Conservation (phyloP, 2,888 invertebrate genomes). For the Hypercompe scribonia region DNA sequence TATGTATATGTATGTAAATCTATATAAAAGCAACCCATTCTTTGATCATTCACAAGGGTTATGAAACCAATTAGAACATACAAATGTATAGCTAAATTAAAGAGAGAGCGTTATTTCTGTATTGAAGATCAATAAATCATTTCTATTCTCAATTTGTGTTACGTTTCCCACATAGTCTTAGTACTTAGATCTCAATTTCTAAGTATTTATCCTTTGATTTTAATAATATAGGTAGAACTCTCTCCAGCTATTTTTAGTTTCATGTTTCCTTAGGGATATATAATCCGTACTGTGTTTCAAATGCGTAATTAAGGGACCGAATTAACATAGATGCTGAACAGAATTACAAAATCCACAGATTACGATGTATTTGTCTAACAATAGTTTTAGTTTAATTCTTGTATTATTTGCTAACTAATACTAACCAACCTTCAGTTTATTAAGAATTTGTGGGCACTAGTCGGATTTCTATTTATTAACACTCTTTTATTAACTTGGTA, state of each 20-base stretch:
- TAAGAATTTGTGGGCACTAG: not conserved
- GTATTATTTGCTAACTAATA: not conserved
- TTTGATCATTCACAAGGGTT: not conserved
- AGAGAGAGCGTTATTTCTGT: not conserved
- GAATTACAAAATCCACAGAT: conserved; percentile 1
- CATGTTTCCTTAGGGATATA: conserved; percentile 16
- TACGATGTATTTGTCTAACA: not conserved
- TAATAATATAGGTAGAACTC: not conserved
- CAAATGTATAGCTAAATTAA: not conserved
- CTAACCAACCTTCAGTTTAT: not conserved
- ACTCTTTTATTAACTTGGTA: too few species aligned
- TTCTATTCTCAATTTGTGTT: not conserved
- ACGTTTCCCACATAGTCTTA: not conserved
- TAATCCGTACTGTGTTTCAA: conserved; percentile 20
- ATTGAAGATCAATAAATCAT: not conserved
- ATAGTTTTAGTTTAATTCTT: not conserved
- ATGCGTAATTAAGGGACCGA: conserved; percentile 24
- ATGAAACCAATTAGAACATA: not conserved
- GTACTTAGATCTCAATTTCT: not conserved
- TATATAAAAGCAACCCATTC: not conserved
- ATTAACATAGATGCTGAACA: conserved; percentile 10
- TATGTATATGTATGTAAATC: not conserved
- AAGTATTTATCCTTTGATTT: conserved; percentile 18
- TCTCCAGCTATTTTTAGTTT: conserved; percentile 21
- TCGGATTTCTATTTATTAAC: not conserved